phyloP scores from a whole-genome alignment of 2,113 vertebrate genomes.

The Aleadryas rufinucha region DNA sequence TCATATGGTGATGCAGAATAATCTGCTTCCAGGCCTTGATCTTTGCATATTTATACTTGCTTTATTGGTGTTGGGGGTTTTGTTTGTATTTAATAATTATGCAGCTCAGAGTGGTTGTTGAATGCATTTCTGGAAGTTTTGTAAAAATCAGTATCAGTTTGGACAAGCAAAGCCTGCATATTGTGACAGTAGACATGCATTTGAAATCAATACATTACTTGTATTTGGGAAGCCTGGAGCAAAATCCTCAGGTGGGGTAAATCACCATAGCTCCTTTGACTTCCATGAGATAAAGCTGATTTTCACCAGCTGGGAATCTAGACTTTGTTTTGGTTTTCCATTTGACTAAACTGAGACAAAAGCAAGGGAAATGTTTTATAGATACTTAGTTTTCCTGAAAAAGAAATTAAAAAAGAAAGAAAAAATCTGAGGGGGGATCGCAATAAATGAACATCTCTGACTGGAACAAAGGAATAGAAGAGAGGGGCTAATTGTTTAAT shows the following conservation, averaged over 20 bases:
- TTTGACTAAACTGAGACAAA: constrained; percentile 26
- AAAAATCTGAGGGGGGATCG: constrained; percentile 52
- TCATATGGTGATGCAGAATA: constrained; percentile 56
- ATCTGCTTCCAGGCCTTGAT: constrained; percentile 62
- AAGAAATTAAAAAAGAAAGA: not conserved
- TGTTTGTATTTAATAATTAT: constrained; percentile 35
- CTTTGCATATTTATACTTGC: constrained; percentile 46
- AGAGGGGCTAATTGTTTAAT: constrained; percentile 88
- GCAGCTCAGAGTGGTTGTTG: not conserved
- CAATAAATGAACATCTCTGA: constrained; percentile 69
- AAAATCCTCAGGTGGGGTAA: constrained; percentile 46
- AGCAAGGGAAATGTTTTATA: constrained; percentile 40
- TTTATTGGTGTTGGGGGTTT: constrained; percentile 36
- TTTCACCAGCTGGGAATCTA: constrained; percentile 23
- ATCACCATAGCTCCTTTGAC: constrained; percentile 31
- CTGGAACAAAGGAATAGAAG: constrained; percentile 78
- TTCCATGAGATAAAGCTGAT: constrained; percentile 20
- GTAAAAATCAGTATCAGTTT: constrained; percentile 5
- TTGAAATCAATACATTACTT: constrained; percentile 32
- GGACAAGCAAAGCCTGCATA: not conserved
- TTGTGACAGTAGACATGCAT: constrained; percentile 7
- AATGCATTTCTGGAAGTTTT: constrained; percentile 3
- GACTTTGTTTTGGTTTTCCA: constrained; percentile 40
- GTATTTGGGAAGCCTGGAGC: constrained; percentile 25
- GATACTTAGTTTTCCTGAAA: constrained; percentile 41